Percentiles rank a stretch among this genome's conserved stretches.
Evolutionary conservation across 1,140 invertebrate species (phyloP).

Genomic region (Drosophila tropicalis): DNA sequence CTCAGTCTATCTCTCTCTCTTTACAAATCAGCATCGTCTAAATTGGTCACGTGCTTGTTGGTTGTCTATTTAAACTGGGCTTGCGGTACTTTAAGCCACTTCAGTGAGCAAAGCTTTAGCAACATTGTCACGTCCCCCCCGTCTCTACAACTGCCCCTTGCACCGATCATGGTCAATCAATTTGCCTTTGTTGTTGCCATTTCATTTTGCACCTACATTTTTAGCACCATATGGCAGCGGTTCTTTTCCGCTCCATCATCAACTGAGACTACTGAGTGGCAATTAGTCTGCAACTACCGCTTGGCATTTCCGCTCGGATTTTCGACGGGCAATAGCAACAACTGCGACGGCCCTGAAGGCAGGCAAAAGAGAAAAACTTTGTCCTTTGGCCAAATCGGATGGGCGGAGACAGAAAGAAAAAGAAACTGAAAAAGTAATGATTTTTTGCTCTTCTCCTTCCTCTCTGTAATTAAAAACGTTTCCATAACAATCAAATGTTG

Average conservation of each 20-base stretch:
- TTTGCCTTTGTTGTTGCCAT: slow-evolving; percentile 40
- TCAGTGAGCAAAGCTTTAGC: slow-evolving; percentile 49
- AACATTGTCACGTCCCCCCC: background rate
- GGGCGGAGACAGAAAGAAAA: slow-evolving; percentile 18
- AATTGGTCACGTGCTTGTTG: slow-evolving; percentile 25
- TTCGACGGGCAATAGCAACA: slow-evolving; percentile 8
- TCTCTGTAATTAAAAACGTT: slow-evolving; percentile 40
- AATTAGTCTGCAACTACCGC: slow-evolving; percentile 61
- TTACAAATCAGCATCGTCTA: background rate
- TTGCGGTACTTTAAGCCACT: slow-evolving; percentile 64
- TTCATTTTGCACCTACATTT: slow-evolving; percentile 64
- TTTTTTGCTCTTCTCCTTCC: slow-evolving; percentile 32
- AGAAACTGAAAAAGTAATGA: slow-evolving; percentile 50
- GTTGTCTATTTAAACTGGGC: slow-evolving; percentile 34
- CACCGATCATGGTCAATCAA: slow-evolving; percentile 54
- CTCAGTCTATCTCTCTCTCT: slow-evolving; percentile 14
- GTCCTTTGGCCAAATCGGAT: slow-evolving; percentile 48
- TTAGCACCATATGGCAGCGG: slow-evolving; percentile 6
- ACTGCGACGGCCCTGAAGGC: background rate
- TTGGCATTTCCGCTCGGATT: slow-evolving; percentile 71
- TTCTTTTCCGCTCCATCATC: slow-evolving; percentile 8
- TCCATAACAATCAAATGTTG: slow-evolving; percentile 31
- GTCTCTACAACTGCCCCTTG: background rate
- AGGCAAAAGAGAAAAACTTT: slow-evolving; percentile 49
- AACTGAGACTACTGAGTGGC: slow-evolving; percentile 25